Evolutionary conservation across 2,888 invertebrate genomes (phyloP).

Genomic region (Drosophila borborema): DNA sequence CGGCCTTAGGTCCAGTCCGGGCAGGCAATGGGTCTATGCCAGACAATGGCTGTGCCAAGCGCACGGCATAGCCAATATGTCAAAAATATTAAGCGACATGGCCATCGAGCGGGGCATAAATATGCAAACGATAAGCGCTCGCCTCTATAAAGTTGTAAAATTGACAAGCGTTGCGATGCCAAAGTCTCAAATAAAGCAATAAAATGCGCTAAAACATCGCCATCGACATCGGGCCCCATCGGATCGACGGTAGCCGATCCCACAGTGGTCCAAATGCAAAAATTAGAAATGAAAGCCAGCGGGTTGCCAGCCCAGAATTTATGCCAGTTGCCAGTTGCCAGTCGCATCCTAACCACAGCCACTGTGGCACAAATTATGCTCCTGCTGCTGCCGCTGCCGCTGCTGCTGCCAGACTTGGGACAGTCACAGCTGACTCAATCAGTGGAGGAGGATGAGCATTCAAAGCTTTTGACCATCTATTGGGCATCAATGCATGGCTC

Average conservation of each 20-base stretch:
- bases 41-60: conserved; percentile 54
- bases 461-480: conserved; percentile 50
- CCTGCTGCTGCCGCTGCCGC: conserved; percentile 25
- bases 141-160: conserved; percentile 82
- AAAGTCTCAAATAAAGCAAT: conserved; percentile 80
- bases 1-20: conserved; percentile 36
- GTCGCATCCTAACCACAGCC: neutral
- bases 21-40: conserved; percentile 19
- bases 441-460: conserved; percentile 45
- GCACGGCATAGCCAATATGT: conserved; percentile 80
- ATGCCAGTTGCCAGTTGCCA: conserved; percentile 58
- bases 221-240: conserved; percentile 39
- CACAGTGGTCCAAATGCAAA: conserved; percentile 74
- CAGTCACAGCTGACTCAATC: conserved; percentile 59
- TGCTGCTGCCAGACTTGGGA: conserved; percentile 29
- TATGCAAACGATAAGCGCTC: conserved; percentile 80
- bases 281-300: conserved; percentile 80
- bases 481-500: conserved; percentile 31
- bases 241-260: conserved; percentile 51
- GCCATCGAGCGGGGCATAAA: conserved; percentile 70
- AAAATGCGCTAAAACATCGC: conserved; percentile 75
- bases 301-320: conserved; percentile 67
- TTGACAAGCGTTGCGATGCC: conserved; percentile 76
- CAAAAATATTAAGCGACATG: conserved; percentile 82
- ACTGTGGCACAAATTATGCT: conserved; percentile 36